Conservation (phyloP, 2,888 invertebrate species). For the Herminia tarsipennalis region DNA sequence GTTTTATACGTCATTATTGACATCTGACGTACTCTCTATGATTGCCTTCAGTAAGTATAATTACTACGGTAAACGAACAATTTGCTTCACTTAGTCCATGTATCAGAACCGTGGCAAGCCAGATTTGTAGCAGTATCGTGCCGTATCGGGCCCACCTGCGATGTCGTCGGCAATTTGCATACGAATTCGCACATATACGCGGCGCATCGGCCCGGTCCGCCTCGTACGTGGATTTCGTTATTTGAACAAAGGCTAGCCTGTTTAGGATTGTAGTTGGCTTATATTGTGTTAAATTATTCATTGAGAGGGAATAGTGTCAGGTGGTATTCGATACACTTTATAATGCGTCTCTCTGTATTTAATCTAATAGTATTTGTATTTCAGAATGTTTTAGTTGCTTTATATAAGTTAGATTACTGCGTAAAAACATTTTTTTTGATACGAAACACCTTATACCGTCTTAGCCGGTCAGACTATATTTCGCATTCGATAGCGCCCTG, state of each 20-base stretch:
- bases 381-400: too few species aligned
- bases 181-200: slow-evolving; percentile 50
- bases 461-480: too few species aligned
- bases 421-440: too few species aligned
- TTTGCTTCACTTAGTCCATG: not conserved
- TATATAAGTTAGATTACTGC: too few species aligned
- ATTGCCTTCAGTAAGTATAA: too few species aligned
- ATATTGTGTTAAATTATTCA: slow-evolving; percentile 40
- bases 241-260: slow-evolving; percentile 33
- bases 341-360: not conserved
- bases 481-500: too few species aligned
- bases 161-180: slow-evolving; percentile 47
- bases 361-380: too few species aligned
- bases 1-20: too few species aligned
- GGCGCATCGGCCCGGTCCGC: slow-evolving; percentile 24
- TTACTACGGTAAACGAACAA: too few species aligned
- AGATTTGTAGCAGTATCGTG: not conserved
- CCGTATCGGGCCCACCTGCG: slow-evolving; percentile 39
- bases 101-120: not conserved
- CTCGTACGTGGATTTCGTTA: slow-evolving; percentile 47
- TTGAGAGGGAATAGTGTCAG: slow-evolving; percentile 5
- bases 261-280: slow-evolving; percentile 26
- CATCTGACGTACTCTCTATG: too few species aligned
- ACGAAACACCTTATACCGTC: too few species aligned
- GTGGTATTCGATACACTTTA: not conserved